Evolutionary conservation across 2,797 vertebrate species (phyloP), one percentile per base, ranked within the genome.

Genomic region (Galagoides demidoff): DNA sequence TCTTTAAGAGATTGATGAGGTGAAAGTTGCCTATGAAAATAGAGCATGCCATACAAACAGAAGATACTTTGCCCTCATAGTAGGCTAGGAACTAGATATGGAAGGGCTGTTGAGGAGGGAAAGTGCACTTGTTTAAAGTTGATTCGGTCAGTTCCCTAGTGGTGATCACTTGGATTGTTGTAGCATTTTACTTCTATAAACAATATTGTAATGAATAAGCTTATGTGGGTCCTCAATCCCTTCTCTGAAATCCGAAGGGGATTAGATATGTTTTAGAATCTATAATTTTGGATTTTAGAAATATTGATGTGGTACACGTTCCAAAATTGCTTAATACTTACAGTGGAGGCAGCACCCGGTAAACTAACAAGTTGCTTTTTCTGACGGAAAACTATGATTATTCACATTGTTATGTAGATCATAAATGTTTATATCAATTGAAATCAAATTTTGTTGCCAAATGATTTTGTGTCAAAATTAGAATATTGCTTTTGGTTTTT

Each of bases 371-470:
- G 55, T 71, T 86, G 39, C 43, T 84, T 12, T 81, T 95, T 86
- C 25, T 87, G 39, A 77, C 43, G 17, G 57, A 70, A 76, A 92
- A 52, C 22, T 85, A 37, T 84, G 70, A 43, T 89, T 91, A 74
- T 78, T 89, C 61, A 45, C 16, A 55, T 1, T 89, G 39, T 90
- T 87, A 55, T 89, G 68, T 77, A 92, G 16, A 61, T 37, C 49
- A 23, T 39, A 78, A 20, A 63, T 59, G 85, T 85, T 82, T 22
- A 4, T 84, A 66, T 64, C 64, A 90, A 55, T 87, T 85, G 9
- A 73, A 82, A 34, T 93, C 49, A 92, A 34, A 64, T 86, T 90
- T 92, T 94, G 7, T 95, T 93, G 20, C 55, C 4, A 85, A 9
- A 39, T 34, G 57, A 61, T 27, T 64, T 66, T 73, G 55, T 82